Conservation (phyloP, 2,797 vertebrate species). For the Anguilla megastoma region DNA sequence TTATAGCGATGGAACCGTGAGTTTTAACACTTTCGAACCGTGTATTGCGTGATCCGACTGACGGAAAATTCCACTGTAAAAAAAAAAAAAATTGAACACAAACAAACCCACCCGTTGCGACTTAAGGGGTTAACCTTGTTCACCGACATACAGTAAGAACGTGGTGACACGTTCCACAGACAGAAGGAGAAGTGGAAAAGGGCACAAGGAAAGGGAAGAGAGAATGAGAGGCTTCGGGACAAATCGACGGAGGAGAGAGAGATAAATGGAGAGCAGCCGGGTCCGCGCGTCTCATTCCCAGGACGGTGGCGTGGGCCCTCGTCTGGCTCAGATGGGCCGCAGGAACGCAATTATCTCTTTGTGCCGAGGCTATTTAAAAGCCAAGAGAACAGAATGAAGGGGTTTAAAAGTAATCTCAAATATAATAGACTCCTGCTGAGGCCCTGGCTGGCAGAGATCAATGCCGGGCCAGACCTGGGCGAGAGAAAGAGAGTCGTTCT, state of each 20-base stretch:
- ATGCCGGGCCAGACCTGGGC: background rate
- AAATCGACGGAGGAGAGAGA: background rate
- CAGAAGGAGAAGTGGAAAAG: background rate
- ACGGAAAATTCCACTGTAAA: too few relatives aligned
- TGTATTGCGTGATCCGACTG: too few relatives aligned
- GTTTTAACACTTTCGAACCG: too few relatives aligned
- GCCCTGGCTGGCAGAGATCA: constrained; percentile 40
- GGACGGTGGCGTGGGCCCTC: background rate
- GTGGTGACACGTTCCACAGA: background rate
- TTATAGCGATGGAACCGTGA: too few relatives aligned
- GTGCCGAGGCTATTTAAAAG: constrained; percentile 44
- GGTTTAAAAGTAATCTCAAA: constrained; percentile 66
- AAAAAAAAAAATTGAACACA: too few relatives aligned
- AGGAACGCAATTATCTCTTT: background rate
- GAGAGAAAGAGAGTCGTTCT: background rate
- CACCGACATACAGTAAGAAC: background rate
- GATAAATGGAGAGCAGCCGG: background rate
- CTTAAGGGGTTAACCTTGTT: background rate
- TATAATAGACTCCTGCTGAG: constrained; percentile 64
- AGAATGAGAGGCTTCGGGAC: background rate
- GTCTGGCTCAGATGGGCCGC: background rate
- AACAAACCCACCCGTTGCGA: too few relatives aligned
- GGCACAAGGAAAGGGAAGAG: background rate
- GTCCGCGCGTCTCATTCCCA: background rate
- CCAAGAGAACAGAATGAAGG: constrained; percentile 56